Conservation (phyloP, 2,113 vertebrate species). For the Typhlomys cinereus region DNA sequence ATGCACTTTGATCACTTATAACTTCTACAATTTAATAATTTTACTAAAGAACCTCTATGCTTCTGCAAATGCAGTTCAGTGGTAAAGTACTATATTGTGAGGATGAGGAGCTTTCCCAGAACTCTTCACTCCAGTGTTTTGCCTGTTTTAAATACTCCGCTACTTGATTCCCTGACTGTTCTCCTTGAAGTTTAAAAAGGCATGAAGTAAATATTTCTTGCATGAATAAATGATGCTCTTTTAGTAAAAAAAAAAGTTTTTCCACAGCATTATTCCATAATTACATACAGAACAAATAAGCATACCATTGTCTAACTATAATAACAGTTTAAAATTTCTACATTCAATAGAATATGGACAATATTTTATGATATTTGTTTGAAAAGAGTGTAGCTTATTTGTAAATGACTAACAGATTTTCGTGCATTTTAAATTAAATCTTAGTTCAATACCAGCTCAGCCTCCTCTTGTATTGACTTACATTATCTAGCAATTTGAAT, state of each 20-base stretch:
- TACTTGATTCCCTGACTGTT: neutral
- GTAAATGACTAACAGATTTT: conserved; percentile 7
- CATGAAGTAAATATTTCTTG: conserved; percentile 38
- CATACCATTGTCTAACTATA: conserved; percentile 19
- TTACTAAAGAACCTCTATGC: conserved; percentile 25
- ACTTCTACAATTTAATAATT: conserved; percentile 14
- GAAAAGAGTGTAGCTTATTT: neutral
- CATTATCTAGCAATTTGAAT: conserved; percentile 60
- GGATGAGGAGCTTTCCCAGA: neutral
- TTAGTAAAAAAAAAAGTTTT: conserved; percentile 26
- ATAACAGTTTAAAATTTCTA: neutral
- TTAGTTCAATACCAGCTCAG: neutral
- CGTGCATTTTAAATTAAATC: conserved; percentile 31
- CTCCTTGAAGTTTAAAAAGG: neutral
- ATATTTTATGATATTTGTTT: conserved; percentile 32
- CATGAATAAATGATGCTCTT: neutral
- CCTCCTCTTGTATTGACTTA: conserved; percentile 32
- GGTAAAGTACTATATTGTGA: neutral
- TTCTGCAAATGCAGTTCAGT: neutral
- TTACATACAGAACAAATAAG: neutral
- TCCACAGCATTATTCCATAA: neutral
- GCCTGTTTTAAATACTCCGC: conserved; percentile 9
- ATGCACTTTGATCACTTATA: neutral
- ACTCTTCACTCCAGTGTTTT: neutral
- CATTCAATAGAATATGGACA: neutral